These are phyloP conservation scores for Rugalucina vietnamica DNA, from an alignment of 2,888 invertebrate genomes.

Conservation along the genomic window DNA sequence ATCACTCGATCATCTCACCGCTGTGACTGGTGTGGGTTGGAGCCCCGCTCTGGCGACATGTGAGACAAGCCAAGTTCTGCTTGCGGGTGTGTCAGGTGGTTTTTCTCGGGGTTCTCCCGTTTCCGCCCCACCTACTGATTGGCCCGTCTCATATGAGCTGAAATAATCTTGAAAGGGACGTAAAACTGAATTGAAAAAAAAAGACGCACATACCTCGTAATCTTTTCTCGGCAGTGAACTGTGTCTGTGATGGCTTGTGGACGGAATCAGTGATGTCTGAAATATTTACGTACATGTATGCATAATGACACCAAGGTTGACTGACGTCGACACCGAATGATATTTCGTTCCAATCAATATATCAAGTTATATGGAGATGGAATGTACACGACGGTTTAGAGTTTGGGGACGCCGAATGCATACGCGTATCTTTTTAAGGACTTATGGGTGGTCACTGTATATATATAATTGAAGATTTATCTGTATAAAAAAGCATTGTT, in stretches of 20 bases:
- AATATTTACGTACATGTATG: not conserved
- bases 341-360: not conserved
- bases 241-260: not conserved
- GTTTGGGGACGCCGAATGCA: not conserved
- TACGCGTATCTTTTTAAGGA: not conserved
- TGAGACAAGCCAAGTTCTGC: no score
- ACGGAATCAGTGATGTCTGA: not conserved
- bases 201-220: constrained; percentile 46
- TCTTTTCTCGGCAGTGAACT: constrained; percentile 37
- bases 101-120: not conserved
- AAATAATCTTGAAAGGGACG: not conserved
- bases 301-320: not conserved
- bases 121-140: not conserved
- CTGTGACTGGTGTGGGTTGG: not conserved
- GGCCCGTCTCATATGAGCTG: not conserved
- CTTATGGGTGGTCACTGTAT: not conserved
- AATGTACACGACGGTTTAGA: not conserved
- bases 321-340: not conserved
- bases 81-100: no score
- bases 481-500: no score
- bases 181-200: not conserved
- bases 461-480: no score
- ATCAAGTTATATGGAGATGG: not conserved
- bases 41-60: not conserved
- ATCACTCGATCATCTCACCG: no score